These are phyloP conservation scores for Mugil cephalus DNA, from an alignment of 2,113 vertebrate genomes.

Conservation along the genomic window DNA sequence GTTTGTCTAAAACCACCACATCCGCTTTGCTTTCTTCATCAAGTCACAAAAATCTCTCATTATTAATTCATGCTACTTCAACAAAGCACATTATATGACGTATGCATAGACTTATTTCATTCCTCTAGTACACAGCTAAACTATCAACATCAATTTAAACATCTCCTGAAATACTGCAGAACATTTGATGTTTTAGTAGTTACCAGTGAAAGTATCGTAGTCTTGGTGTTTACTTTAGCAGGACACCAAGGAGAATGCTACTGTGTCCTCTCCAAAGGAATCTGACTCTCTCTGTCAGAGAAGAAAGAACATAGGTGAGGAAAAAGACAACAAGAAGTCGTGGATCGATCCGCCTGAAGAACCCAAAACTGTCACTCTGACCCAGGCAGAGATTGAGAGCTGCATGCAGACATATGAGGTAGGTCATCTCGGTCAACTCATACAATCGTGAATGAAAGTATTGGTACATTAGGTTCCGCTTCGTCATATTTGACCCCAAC, in stretches of 20 bases:
- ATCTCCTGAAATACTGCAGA: neutral
- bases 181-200: neutral
- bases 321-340: conserved; percentile 85
- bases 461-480: neutral
- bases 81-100: neutral
- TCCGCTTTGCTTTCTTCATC: neutral
- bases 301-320: conserved; percentile 63
- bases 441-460: neutral
- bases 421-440: too few species aligned
- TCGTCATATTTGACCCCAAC: conserved; percentile 26
- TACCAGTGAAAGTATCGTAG: neutral
- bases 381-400: conserved; percentile 96
- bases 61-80: neutral
- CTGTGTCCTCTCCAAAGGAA: conserved; percentile 41
- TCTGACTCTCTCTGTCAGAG: conserved; percentile 63
- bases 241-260: conserved; percentile 59
- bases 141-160: too few species aligned
- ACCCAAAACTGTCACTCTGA: conserved; percentile 84
- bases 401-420: conserved; percentile 98
- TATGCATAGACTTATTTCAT: neutral
- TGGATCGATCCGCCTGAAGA: conserved; percentile 96
- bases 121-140: neutral
- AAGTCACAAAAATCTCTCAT: neutral
- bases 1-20: neutral
- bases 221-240: conserved; percentile 33